phyloP scores from a whole-genome alignment of 2,113 vertebrate species.

The Herpailurus yagouaroundi region DNA sequence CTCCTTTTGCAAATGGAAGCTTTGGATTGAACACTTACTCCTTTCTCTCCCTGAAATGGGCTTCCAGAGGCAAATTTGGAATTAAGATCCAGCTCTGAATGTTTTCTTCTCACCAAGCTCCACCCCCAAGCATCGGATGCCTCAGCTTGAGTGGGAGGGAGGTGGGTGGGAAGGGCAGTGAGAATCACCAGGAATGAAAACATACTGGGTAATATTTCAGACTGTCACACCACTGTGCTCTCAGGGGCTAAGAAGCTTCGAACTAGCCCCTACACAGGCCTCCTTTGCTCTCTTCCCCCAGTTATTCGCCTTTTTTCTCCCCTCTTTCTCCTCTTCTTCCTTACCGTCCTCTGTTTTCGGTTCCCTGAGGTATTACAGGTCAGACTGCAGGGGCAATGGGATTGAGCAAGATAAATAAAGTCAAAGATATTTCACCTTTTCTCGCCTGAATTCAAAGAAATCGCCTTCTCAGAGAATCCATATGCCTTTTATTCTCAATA shows the following conservation, averaged over 20 bases:
- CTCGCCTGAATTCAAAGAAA: not conserved
- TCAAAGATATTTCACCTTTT: not conserved
- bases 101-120: not conserved
- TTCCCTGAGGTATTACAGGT: not conserved
- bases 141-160: not conserved
- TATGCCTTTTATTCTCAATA: not conserved
- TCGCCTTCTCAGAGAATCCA: not conserved
- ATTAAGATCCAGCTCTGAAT: not conserved
- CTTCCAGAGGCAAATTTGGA: not conserved
- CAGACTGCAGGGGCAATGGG: not conserved
- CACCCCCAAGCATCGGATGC: not conserved
- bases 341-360: not conserved
- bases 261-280: too few species aligned
- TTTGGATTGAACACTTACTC: slow-evolving; percentile 11
- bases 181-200: not conserved
- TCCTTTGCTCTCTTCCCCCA: not conserved
- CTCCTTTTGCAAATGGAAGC: slow-evolving; percentile 57
- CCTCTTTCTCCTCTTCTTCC: not conserved
- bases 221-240: fast-evolving
- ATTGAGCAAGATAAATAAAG: not conserved
- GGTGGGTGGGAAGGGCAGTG: not conserved
- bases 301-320: not conserved
- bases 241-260: fast-evolving
- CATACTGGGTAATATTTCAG: not conserved
- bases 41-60: not conserved